Evolutionary conservation across 35 echinoderm and acorn worm species (phyloP).

Genomic region (Ophioderma brevispina): DNA sequence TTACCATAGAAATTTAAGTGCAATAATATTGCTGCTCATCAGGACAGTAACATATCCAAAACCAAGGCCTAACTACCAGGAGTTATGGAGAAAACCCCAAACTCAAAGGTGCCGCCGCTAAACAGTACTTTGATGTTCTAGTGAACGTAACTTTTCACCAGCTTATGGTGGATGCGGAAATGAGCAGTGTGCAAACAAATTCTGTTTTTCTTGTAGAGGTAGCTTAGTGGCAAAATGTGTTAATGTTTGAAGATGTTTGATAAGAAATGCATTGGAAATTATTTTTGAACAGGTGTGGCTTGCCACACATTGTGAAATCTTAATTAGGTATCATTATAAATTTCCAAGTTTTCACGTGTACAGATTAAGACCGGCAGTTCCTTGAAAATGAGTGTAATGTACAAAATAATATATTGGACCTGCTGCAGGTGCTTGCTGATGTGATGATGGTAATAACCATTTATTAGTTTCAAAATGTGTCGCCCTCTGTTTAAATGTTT

Average conservation of each 20-base stretch:
- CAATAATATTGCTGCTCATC: constrained; percentile 89
- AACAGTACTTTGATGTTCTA: constrained; percentile 67
- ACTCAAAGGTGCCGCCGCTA: constrained; percentile 51
- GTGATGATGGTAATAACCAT: too few species aligned
- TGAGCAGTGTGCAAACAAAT: constrained; percentile 69
- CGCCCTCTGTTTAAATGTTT: too few species aligned
- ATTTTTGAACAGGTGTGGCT: too few species aligned
- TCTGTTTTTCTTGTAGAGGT: constrained; percentile 78
- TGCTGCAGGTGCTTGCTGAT: too few species aligned
- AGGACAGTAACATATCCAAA: constrained; percentile 91
- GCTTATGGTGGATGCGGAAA: constrained; percentile 86
- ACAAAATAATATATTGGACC: too few species aligned
- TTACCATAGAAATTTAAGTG: constrained; percentile 80
- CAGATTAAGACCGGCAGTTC: neutral
- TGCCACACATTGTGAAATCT: too few species aligned
- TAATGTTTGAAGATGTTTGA: too few species aligned
- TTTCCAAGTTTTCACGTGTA: neutral
- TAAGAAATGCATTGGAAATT: too few species aligned
- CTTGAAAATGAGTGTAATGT: too few species aligned
- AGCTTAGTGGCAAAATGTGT: too few species aligned
- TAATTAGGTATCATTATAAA: too few species aligned
- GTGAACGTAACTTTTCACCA: constrained; percentile 86
- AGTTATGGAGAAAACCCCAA: constrained; percentile 87
- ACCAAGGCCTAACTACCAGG: constrained; percentile 63
- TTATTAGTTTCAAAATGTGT: too few species aligned